Base-by-base conservation (phyloP, 2,888 invertebrate species). In the Maniola hyperantus region DNA sequence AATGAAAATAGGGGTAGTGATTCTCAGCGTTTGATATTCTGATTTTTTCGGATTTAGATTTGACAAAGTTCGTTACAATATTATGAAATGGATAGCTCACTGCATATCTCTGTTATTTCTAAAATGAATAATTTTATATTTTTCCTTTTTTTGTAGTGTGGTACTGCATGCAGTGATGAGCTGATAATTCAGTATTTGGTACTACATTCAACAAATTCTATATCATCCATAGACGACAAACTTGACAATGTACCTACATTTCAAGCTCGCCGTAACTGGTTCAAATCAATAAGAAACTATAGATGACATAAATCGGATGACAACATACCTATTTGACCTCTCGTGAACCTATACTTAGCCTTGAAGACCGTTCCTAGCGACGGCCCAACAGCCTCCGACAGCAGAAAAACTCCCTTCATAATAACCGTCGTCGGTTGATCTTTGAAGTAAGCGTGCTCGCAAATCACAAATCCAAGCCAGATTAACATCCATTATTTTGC, bases 401-500 rank as follows among this genome's bases (percentile, higher is more conserved):
- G 66, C 72, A 75, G 76, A 77, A 76, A 76, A 73, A 70, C 72
- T 67, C 69, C 73, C 71, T 70, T 55, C 64, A 76, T 76, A 78
- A 78, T 77, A 83, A 81, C 79, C 74, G 85, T 80, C 88, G 86
- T 81, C 88, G 89, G 88, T 84, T 85, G 86, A 85, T 84, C 84
- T 89, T 89, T 88, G 90, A 89, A 83, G 84, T 79, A 68, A 66
- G 78, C 77, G 78, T 80, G 82, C 83, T 88, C 89, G 85, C 90
- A 91, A 91, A 90, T 91, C 91, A 90, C 87, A 85, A 79, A 82
- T 82, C 83, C 83, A 79, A 75, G 79, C 82, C 76, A 88, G 88
- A 90, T 91, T 88, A 89, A 85, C 88, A 87, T 87, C 87, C 89
- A 91, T 91, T 91, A 91, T 89, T 91, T 91, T 91, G 88, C 89